Percentiles rank a stretch among this genome's conserved stretches.
Evolutionary conservation across 2,888 invertebrate species (phyloP).

Genomic region (Augochlorella aurata): DNA sequence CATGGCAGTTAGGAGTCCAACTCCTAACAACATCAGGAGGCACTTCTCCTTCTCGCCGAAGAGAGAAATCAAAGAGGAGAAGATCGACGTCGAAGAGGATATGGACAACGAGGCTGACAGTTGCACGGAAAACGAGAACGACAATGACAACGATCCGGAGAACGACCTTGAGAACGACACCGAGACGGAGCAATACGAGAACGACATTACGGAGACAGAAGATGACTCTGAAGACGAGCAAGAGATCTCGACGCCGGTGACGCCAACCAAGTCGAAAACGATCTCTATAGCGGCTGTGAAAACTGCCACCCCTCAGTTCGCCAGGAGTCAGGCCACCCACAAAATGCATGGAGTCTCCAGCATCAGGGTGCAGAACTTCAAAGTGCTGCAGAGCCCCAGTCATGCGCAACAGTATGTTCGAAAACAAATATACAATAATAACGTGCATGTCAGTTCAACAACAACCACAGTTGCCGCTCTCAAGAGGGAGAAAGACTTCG

Average conservation of each 20-base stretch:
- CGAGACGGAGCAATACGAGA: slow-evolving; percentile 70
- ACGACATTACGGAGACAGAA: slow-evolving; percentile 83
- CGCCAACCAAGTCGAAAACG: slow-evolving; percentile 46
- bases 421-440: slow-evolving; percentile 79
- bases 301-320: slow-evolving; percentile 71
- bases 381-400: slow-evolving; percentile 72
- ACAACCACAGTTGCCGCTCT: slow-evolving; percentile 59
- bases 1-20: slow-evolving; percentile 81
- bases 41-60: slow-evolving; percentile 73
- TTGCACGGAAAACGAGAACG: slow-evolving; percentile 69
- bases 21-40: slow-evolving; percentile 58
- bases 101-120: slow-evolving; percentile 73
- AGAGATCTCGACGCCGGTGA: slow-evolving; percentile 46
- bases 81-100: slow-evolving; percentile 72
- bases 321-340: slow-evolving; percentile 65
- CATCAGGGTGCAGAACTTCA: slow-evolving; percentile 78
- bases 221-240: slow-evolving; percentile 80
- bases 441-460: slow-evolving; percentile 70
- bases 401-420: slow-evolving; percentile 77
- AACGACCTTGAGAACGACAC: slow-evolving; percentile 69
- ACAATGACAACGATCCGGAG: slow-evolving; percentile 69
- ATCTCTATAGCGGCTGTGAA: slow-evolving; percentile 57
- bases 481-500: slow-evolving; percentile 77
- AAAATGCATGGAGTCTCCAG: slow-evolving; percentile 72
- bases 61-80: slow-evolving; percentile 71